Evolutionary conservation across 2,113 vertebrate genomes (phyloP).

Genomic region (Mohoua ochrocephala): DNA sequence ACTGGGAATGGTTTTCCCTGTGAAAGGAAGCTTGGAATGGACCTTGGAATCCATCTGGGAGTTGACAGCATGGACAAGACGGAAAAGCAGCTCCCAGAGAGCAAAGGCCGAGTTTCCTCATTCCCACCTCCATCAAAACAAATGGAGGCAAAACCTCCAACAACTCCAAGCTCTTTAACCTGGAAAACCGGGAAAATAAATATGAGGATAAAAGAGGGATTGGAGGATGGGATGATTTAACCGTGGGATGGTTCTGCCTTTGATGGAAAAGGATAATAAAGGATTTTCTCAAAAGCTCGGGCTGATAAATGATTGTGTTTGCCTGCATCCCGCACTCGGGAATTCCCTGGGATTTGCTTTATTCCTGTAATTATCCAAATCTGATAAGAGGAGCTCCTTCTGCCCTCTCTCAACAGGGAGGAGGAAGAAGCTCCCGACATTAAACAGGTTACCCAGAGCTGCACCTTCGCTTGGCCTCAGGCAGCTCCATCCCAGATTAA

Average conservation of each 20-base stretch:
- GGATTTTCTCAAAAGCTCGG: not conserved
- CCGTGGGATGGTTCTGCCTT: not conserved
- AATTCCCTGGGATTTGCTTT: constrained; percentile 7
- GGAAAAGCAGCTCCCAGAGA: not conserved
- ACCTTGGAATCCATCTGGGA: not conserved
- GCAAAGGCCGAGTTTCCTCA: not conserved
- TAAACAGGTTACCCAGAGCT: not conserved
- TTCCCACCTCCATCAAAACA: not conserved
- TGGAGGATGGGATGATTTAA: not conserved
- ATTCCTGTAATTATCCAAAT: constrained; percentile 29
- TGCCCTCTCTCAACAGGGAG: not conserved
- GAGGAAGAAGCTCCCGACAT: not conserved
- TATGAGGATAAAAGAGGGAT: not conserved
- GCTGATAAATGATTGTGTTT: not conserved
- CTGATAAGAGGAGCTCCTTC: not conserved
- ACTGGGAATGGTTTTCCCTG: not conserved
- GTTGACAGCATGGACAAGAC: not conserved
- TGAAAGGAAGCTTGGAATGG: not conserved
- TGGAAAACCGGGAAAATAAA: not conserved
- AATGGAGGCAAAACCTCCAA: not conserved
- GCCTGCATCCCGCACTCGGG: not conserved
- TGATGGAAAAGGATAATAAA: not conserved
- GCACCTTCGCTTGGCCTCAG: not conserved
- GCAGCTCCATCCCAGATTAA: not conserved
- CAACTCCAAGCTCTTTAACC: not conserved